phyloP scores from a whole-genome alignment of 2,888 invertebrate genomes.

The Drosophila subsilvestris region DNA sequence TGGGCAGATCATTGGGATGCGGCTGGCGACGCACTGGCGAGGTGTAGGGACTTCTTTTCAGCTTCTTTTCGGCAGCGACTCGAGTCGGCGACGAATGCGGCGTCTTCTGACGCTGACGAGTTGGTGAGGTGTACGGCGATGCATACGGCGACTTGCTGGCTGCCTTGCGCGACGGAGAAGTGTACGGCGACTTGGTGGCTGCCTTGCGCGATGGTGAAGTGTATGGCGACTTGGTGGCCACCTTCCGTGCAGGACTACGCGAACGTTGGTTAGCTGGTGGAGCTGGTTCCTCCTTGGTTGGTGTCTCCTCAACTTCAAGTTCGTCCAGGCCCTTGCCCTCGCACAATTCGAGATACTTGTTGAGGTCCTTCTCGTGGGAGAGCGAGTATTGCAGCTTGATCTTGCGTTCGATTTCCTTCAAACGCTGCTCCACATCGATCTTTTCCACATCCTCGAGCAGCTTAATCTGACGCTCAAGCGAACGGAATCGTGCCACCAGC shows the following conservation, averaged over 20 bases:
- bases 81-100: constrained; percentile 65
- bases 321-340: constrained; percentile 78
- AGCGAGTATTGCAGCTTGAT: constrained; percentile 81
- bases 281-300: constrained; percentile 11
- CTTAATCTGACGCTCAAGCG: constrained; percentile 80
- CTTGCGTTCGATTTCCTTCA: constrained; percentile 79
- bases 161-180: constrained; percentile 59
- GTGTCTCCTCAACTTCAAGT: constrained; percentile 10
- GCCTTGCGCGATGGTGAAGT: constrained; percentile 64
- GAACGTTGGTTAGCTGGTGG: constrained; percentile 45
- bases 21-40: constrained; percentile 60
- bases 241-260: constrained; percentile 63
- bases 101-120: constrained; percentile 53
- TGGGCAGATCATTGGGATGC: constrained; percentile 56
- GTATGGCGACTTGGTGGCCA: constrained; percentile 50
- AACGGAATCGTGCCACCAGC: constrained; percentile 79
- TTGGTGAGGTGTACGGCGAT: constrained; percentile 56
- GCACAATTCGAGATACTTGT: constrained; percentile 77
- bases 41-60: constrained; percentile 54
- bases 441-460: constrained; percentile 81
- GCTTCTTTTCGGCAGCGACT: constrained; percentile 12
- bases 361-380: constrained; percentile 80
- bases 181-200: constrained; percentile 56
- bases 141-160: constrained; percentile 40
- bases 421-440: constrained; percentile 79